These are phyloP conservation scores for Streblospio benedicti DNA, from an alignment of 1,140 invertebrate species.

Conservation along the genomic window DNA sequence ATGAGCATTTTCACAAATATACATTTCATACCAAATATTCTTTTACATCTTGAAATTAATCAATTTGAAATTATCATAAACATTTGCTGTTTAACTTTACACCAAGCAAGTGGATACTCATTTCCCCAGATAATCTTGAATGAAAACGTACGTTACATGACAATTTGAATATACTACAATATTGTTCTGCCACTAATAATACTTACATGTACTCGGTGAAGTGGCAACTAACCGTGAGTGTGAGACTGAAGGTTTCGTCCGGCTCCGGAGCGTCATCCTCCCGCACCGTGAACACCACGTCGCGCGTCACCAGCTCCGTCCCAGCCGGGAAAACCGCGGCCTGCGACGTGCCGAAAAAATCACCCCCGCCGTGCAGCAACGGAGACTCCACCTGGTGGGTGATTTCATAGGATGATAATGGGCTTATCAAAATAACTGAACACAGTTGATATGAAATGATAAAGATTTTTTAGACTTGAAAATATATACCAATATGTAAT, in stretches of 20 bases:
- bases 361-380: background rate
- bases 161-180: too few relatives aligned
- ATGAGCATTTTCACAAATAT: too few relatives aligned
- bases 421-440: background rate
- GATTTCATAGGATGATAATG: background rate
- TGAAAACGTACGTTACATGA: too few relatives aligned
- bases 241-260: slow-evolving; percentile 31
- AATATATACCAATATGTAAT: background rate
- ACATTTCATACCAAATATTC: too few relatives aligned
- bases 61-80: too few relatives aligned
- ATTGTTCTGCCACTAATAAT: too few relatives aligned
- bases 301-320: background rate
- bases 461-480: background rate
- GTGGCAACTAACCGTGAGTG: slow-evolving; percentile 13
- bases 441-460: background rate
- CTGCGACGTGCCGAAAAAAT: slow-evolving; percentile 13
- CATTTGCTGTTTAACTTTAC: too few relatives aligned
- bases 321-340: slow-evolving; percentile 9
- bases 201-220: background rate
- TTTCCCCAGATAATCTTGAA: too few relatives aligned
- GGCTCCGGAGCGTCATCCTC: slow-evolving; percentile 38
- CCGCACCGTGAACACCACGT: slow-evolving; percentile 33
- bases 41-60: too few relatives aligned
- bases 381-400: slow-evolving; percentile 2
- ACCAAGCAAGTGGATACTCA: too few relatives aligned